Evolutionary conservation across 2,888 invertebrate species (phyloP).

Genomic region (Aelia acuminata): DNA sequence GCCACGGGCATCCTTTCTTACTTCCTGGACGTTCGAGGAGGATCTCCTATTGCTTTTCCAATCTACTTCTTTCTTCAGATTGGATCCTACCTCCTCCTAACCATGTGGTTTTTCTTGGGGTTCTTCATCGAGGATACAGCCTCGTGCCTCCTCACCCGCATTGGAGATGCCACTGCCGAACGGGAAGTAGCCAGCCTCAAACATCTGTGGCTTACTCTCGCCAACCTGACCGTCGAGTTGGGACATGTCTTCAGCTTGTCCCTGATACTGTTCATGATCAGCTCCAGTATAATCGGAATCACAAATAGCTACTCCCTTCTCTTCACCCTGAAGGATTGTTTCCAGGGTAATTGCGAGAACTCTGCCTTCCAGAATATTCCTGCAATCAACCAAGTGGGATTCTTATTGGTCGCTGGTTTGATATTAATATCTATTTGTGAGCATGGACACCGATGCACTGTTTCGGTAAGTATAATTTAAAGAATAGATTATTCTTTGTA

Average conservation of each 20-base stretch:
- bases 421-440: slow-evolving; percentile 7
- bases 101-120: not conserved
- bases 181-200: not conserved
- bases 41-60: not conserved
- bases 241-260: not conserved
- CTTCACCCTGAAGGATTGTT: not conserved
- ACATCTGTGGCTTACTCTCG: slow-evolving; percentile 13
- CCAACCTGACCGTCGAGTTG: slow-evolving; percentile 22
- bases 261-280: not conserved
- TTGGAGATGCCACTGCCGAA: not conserved
- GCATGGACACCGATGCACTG: not conserved
- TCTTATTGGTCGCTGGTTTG: not conserved
- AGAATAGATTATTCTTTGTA: not conserved
- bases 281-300: not conserved
- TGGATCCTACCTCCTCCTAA: not conserved
- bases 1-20: not conserved
- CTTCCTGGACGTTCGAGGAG: not conserved
- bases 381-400: not conserved
- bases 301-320: not conserved
- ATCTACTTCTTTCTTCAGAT: not conserved
- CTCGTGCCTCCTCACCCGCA: not conserved
- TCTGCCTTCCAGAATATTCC: not conserved
- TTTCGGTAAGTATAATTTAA: not conserved
- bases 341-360: not conserved
- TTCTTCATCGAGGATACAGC: not conserved